Percentiles rank a stretch among this genome's conserved stretches.
These are phyloP conservation scores for Scaptomyza parva DNA, from an alignment of 2,888 invertebrate species.

Conservation along the genomic window DNA sequence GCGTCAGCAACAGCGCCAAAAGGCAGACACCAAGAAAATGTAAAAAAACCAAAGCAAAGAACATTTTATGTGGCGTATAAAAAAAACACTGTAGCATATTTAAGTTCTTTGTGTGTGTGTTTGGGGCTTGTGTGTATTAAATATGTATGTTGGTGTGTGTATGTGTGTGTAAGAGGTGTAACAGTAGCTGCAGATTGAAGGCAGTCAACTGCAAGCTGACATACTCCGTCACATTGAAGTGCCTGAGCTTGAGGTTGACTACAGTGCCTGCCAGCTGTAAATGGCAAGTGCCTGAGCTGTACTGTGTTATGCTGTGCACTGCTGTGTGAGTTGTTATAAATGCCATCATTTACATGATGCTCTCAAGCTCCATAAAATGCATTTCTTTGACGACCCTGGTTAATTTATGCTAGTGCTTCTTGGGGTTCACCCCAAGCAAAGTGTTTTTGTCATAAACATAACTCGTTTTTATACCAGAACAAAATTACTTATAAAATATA, in stretches of 20 bases:
- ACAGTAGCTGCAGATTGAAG: conserved; percentile 60
- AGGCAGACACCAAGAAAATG: conserved; percentile 17
- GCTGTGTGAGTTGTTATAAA: conserved; percentile 36
- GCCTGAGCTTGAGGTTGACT: conserved; percentile 12
- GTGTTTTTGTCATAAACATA: neutral
- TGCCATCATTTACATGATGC: conserved; percentile 49
- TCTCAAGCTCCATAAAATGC: conserved; percentile 7
- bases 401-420: neutral
- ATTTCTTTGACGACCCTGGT: neutral
- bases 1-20: conserved; percentile 52
- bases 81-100: conserved; percentile 70
- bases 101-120: conserved; percentile 35
- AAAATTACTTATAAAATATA: neutral
- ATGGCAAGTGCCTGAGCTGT: conserved; percentile 28
- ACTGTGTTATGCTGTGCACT: too few relatives aligned
- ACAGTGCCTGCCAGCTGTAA: conserved; percentile 44
- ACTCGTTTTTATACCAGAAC: too few relatives aligned
- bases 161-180: conserved; percentile 54
- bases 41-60: conserved; percentile 39
- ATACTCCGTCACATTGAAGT: conserved; percentile 22
- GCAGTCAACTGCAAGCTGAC: conserved; percentile 24
- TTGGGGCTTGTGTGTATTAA: conserved; percentile 11
- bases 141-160: conserved; percentile 43
- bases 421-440: too few relatives aligned
- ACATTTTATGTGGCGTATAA: conserved; percentile 62